Evolutionary conservation across 2,113 vertebrate species (phyloP).

Genomic region (Rhinichthys klamathensis): DNA sequence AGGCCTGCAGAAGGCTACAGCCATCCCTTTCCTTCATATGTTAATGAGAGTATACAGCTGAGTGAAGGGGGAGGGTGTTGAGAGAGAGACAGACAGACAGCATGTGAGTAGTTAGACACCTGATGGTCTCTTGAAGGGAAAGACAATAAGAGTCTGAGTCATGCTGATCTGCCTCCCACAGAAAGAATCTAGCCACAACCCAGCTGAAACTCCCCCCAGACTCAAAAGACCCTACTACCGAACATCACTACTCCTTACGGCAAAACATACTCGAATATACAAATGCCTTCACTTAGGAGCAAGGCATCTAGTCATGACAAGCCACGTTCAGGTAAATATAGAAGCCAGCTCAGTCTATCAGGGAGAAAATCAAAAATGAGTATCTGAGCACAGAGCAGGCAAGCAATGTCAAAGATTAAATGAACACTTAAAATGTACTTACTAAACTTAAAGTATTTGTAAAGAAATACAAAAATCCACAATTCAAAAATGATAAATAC

Average conservation of each 20-base stretch:
- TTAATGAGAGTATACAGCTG: constrained; percentile 71
- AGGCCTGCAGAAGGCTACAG: background rate
- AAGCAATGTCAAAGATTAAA: background rate
- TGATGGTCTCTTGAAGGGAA: constrained; percentile 62
- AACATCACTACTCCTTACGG: background rate
- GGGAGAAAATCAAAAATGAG: background rate
- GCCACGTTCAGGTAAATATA: background rate
- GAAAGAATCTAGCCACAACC: constrained; percentile 23
- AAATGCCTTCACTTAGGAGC: background rate
- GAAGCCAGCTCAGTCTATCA: background rate
- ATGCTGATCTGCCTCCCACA: constrained; percentile 57
- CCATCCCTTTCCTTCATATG: constrained; percentile 69
- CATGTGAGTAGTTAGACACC: constrained; percentile 57
- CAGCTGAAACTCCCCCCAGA: background rate
- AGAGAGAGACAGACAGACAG: background rate
- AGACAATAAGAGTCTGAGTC: constrained; percentile 68
- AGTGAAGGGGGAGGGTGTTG: background rate
- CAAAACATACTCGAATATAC: background rate
- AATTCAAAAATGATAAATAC: too few relatives aligned
- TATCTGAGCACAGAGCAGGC: background rate
- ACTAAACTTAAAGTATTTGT: background rate
- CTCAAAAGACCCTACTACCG: background rate
- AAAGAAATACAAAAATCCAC: background rate
- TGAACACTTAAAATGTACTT: background rate
- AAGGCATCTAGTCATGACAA: background rate